Evolutionary conservation across 1,140 invertebrate species (phyloP), one percentile per base, ranked within the genome.

Genomic region (Zaprionus kolodkinae): DNA sequence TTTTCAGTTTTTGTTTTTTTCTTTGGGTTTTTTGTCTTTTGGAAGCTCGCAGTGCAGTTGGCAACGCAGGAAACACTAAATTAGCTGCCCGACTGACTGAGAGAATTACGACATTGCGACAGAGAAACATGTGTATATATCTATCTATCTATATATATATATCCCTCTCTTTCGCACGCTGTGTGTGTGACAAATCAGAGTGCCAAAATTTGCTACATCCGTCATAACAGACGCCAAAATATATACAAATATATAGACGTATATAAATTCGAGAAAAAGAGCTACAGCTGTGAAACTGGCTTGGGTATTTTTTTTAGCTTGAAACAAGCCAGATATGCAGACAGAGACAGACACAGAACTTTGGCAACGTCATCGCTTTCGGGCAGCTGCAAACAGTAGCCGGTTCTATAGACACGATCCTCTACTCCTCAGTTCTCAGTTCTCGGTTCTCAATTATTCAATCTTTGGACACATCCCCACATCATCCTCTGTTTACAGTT

Each of bases 31-130:
- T 65, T 71, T 75, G 35, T 75, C 57, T 75, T 70, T 70, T 64
- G 70, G 54, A 78, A 78, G 78, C 78, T 77, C 67, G 76, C 77
- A 80, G 75, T 83, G 79, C 72, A 77, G 84, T 80, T 87, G 84
- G 80, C 84, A 84, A 30, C 3, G 85, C 85, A 89, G 85, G 85
- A 88, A 88, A 85, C 76, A 89, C 85, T 89, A 85, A 88, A 88
- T 88, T 89, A 88, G 81, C 83, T 89, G 79, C 86, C 80, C 7
- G 40, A 45, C 40, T 3, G 79, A 59, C 66, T 80, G 78, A 78
- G 81, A 73, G 81, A 89, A 88, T 87, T 88, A 87, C 79, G 72
- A 72, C 83, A 81, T 72, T 70, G 48, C 72, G 35, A 76, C 68
- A 76, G 30, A 68, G n/a, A 79, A 54, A 72, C 36, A 27, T 48